Evolutionary conservation across 2,797 vertebrate species (phyloP), one percentile per base, ranked within the genome.

Genomic region (Decapterus maruadsi): DNA sequence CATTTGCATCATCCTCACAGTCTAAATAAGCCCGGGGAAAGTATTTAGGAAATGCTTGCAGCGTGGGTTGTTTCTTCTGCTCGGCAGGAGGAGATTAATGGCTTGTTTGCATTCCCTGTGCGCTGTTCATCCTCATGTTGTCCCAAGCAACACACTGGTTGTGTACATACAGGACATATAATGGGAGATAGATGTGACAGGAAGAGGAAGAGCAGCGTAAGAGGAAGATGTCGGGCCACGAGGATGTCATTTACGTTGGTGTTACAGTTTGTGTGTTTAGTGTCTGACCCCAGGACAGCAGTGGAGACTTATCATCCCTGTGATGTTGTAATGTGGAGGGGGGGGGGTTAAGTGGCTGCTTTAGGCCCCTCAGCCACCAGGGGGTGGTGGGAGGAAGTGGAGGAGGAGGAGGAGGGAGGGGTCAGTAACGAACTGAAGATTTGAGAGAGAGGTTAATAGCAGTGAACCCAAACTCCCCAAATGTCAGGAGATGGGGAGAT

Each of bases 61-160:
- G 75, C 26, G 62, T 29, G 67, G 76, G 22, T 45, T 68, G 72
- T 83, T 77, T 74, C 3, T 82, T 73, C 62, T 43, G 48, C 68
- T 75, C 64, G 2, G 68, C 68, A 53, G 57, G 81, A 73, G 38
- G 64, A 85, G 86, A 90, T 87, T 68, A 81, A 90, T 85, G 86
- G 78, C 86, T 82, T 91, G 80, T 91, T 92, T 87, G 81, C 69
- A 62, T 84, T 92, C 66, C 67, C 74, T 22, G 72, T 59, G 0
- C 40, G 81, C 61, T 73, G 69, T 60, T 90, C 82, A 76, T 79
- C 56, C 62, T 22, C 3, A 57, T 8, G 48, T 72, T 67, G 82
- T 88, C 80, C 77, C 68, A 8, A 77, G 71, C 42, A 78, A 75
- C 84, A 64, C 69, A 6, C 58, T 40, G 2, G 61, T 63, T 71